phyloP scores from a whole-genome alignment of 2,797 vertebrate species.

The Tolypeutes matacus region DNA sequence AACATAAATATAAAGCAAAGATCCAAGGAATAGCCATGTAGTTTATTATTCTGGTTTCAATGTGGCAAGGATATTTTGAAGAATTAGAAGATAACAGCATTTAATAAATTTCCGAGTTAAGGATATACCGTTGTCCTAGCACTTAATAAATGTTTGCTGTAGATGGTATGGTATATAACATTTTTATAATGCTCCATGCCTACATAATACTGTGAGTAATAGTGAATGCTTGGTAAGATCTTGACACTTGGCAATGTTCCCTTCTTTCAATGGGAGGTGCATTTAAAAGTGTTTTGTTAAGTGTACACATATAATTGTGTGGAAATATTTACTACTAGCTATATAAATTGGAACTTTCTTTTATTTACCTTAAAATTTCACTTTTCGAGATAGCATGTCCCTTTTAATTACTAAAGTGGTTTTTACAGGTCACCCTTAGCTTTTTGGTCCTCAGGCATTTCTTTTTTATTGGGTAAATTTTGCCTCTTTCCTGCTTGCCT shows the following conservation, averaged over 20 bases:
- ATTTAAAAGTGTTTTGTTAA: conserved; percentile 6
- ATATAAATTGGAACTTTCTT: not conserved
- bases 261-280: not conserved
- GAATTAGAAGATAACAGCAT: not conserved
- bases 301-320: not conserved
- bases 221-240: not conserved
- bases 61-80: not conserved
- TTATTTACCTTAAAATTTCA: conserved; percentile 16
- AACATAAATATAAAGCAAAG: not conserved
- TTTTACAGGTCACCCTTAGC: not conserved
- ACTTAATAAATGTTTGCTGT: not conserved
- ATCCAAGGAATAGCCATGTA: not conserved
- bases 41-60: not conserved
- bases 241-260: not conserved
- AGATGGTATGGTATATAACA: not conserved
- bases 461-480: conserved; percentile 3
- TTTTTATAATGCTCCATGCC: not conserved
- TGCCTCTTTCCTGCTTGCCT: not conserved
- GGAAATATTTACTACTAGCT: not conserved
- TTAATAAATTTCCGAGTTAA: not conserved
- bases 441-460: conserved; percentile 48
- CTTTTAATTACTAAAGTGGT: not conserved
- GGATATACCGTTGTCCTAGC: not conserved
- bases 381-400: not conserved
- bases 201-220: not conserved